These are phyloP conservation scores for Penelope pileata DNA, from an alignment of 2,113 vertebrate genomes.

Conservation along the genomic window DNA sequence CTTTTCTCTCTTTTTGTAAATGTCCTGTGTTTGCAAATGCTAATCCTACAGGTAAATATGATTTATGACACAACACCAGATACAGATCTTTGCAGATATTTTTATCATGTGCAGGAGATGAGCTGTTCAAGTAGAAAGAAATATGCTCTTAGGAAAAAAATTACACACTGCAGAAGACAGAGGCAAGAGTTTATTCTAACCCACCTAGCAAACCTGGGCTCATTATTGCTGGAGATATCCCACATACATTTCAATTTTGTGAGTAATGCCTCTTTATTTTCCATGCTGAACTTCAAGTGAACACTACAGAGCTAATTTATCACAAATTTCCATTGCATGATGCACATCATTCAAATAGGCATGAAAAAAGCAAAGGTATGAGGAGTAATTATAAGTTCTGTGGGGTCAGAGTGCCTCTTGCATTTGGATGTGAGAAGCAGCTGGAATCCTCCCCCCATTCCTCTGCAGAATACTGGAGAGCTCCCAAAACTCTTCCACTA, in stretches of 20 bases:
- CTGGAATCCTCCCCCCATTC: background rate
- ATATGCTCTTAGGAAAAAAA: slow-evolving; percentile 2
- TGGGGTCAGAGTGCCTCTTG: background rate
- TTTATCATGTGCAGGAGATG: slow-evolving; percentile 53
- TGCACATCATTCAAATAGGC: background rate
- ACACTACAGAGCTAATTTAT: background rate
- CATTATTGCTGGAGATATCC: slow-evolving; percentile 39
- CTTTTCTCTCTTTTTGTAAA: background rate
- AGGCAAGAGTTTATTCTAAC: slow-evolving; percentile 18
- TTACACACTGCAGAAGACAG: background rate
- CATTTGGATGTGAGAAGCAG: background rate
- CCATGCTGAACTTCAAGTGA: background rate
- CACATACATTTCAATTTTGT: background rate
- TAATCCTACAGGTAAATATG: slow-evolving; percentile 19
- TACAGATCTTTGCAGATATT: slow-evolving; percentile 48
- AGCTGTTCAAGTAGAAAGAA: slow-evolving; percentile 47
- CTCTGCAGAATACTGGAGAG: background rate
- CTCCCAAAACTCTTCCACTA: background rate
- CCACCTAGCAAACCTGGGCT: slow-evolving; percentile 28
- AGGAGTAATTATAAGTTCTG: background rate
- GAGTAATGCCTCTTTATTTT: slow-evolving; percentile 22
- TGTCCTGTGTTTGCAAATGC: slow-evolving; percentile 26
- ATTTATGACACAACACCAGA: slow-evolving; percentile 42
- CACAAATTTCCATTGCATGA: background rate
- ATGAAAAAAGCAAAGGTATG: background rate